Evolutionary conservation across 2,113 vertebrate genomes (phyloP).

Genomic region (Eurystomus gularis): DNA sequence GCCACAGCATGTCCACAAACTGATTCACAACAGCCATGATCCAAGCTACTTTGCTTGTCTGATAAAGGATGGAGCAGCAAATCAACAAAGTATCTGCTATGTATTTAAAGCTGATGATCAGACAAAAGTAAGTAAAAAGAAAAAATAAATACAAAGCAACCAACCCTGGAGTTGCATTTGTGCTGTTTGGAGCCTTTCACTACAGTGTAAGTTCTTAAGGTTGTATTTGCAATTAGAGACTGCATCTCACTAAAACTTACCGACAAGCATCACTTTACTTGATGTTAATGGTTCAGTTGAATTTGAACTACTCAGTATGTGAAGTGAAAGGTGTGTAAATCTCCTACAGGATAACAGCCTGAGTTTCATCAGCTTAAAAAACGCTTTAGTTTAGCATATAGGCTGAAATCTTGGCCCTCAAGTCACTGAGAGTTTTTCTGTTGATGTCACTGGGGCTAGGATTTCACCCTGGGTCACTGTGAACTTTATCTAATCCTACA

Average conservation of each 20-base stretch:
- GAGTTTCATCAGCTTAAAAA: not conserved
- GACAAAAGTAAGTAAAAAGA: constrained; percentile 82
- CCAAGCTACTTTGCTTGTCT: constrained; percentile 91
- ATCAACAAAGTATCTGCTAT: constrained; percentile 81
- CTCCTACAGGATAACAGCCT: not conserved
- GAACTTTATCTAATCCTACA: constrained; percentile 49
- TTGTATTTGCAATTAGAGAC: not conserved
- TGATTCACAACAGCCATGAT: constrained; percentile 93
- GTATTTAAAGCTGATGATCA: constrained; percentile 91
- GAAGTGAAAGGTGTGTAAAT: not conserved
- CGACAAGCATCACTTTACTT: not conserved
- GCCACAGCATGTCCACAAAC: constrained; percentile 86
- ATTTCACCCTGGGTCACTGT: constrained; percentile 42
- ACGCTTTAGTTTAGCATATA: not conserved
- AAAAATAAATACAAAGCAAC: not conserved
- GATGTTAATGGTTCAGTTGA: not conserved
- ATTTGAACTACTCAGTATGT: not conserved
- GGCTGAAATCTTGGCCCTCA: not conserved
- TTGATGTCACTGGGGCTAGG: constrained; percentile 43
- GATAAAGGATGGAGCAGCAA: constrained; percentile 71
- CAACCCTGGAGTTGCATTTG: not conserved
- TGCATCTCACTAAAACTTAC: not conserved
- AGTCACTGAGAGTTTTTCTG: constrained; percentile 12
- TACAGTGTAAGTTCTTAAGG: not conserved
- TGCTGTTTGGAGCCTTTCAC: not conserved